phyloP scores from a whole-genome alignment of 2,797 vertebrate genomes.

The Psittacula derbiana region DNA sequence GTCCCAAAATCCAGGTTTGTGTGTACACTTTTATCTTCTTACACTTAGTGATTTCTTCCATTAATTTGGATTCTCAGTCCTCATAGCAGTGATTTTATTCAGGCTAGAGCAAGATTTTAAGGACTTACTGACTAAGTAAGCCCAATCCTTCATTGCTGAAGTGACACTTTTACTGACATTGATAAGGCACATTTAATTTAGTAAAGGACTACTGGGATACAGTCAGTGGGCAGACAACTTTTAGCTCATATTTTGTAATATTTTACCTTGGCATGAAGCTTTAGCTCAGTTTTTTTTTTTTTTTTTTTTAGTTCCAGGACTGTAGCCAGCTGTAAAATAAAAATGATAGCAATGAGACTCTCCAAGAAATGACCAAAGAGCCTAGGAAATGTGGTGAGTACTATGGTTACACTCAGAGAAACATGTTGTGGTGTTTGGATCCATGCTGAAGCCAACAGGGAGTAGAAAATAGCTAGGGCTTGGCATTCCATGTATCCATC shows the following conservation, averaged over 20 bases:
- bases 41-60: neutral
- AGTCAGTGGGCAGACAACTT: neutral
- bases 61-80: neutral
- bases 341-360: neutral
- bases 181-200: neutral
- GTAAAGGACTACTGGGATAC: neutral
- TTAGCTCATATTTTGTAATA: neutral
- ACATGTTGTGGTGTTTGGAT: neutral
- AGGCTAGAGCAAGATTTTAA: neutral
- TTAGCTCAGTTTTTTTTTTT: neutral
- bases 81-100: neutral
- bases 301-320: neutral
- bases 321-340: neutral
- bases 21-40: neutral
- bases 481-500: neutral
- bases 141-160: neutral
- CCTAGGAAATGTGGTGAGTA: neutral
- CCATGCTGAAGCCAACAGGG: neutral
- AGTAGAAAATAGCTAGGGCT: neutral
- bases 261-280: neutral
- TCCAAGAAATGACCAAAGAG: constrained; percentile 46
- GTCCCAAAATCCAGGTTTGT: neutral
- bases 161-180: neutral
- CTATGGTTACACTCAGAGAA: neutral
- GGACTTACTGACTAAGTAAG: neutral